phyloP scores from a whole-genome alignment of 2,888 invertebrate species.

The Andrena chrysosceles region DNA sequence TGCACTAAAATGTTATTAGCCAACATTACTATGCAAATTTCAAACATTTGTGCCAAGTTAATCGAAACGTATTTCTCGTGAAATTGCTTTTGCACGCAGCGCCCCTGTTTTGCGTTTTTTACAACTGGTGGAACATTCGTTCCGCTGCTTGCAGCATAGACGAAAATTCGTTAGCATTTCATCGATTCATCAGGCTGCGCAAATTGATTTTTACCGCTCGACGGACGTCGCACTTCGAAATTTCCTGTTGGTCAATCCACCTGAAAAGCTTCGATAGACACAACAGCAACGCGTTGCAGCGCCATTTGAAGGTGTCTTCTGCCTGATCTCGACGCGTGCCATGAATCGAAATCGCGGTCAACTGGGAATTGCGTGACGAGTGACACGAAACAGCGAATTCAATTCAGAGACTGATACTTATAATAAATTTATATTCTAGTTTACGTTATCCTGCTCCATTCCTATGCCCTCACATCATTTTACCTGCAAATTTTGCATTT shows the following conservation, averaged over 20 bases:
- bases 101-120: background rate
- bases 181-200: background rate
- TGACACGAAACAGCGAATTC: background rate
- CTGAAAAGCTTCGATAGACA: constrained; percentile 1
- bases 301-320: background rate
- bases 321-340: constrained; percentile 8
- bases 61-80: background rate
- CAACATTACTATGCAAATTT: constrained; percentile 1
- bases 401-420: background rate
- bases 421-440: too few relatives aligned
- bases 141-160: background rate
- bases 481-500: too few relatives aligned
- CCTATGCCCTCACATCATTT: too few relatives aligned
- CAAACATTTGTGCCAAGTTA: background rate
- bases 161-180: background rate
- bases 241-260: constrained; percentile 30
- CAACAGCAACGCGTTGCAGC: background rate
- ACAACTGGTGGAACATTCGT: background rate
- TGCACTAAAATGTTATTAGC: background rate
- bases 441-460: too few relatives aligned
- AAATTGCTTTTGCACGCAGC: background rate
- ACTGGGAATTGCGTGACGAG: constrained; percentile 21
- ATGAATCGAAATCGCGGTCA: constrained; percentile 26
- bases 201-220: background rate
- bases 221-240: constrained; percentile 1